Evolutionary conservation across 2,888 invertebrate species (phyloP).

Genomic region (Troides aeacus): DNA sequence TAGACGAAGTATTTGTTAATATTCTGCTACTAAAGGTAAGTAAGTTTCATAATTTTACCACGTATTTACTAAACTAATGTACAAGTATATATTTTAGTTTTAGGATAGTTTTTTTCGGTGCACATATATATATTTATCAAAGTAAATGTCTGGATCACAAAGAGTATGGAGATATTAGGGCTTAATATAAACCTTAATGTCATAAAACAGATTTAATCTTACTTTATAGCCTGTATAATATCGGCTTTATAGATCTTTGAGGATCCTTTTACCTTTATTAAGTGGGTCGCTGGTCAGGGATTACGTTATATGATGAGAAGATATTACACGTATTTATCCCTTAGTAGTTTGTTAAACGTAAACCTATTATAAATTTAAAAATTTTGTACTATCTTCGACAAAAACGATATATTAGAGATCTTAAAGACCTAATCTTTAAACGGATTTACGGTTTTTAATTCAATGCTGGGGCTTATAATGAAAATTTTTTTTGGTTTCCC

Average conservation of each 20-base stretch:
- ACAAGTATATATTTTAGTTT: background rate
- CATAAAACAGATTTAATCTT: slow-evolving; percentile 39
- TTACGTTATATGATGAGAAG: slow-evolving; percentile 24
- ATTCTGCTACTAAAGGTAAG: background rate
- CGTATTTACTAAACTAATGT: background rate
- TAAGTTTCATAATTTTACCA: background rate
- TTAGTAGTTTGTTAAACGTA: slow-evolving; percentile 7
- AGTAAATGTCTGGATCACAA: background rate
- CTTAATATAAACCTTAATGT: slow-evolving; percentile 24
- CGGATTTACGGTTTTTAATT: too few relatives aligned
- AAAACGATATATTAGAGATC: too few relatives aligned
- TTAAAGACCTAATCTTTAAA: too few relatives aligned
- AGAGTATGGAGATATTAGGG: slow-evolving; percentile 5
- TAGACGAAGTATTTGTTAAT: background rate
- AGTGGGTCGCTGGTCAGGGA: slow-evolving; percentile 52
- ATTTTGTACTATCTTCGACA: too few relatives aligned
- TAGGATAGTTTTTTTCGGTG: background rate
- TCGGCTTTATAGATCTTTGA: slow-evolving; percentile 58
- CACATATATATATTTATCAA: background rate
- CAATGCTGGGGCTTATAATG: too few relatives aligned
- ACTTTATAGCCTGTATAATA: slow-evolving; percentile 46
- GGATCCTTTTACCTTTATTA: slow-evolving; percentile 50
- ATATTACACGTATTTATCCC: slow-evolving; percentile 28
- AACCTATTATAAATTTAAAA: background rate
- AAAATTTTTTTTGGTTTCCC: too few relatives aligned